Evolutionary conservation across 2,113 vertebrate species (phyloP).

Genomic region (Labeo rohita): DNA sequence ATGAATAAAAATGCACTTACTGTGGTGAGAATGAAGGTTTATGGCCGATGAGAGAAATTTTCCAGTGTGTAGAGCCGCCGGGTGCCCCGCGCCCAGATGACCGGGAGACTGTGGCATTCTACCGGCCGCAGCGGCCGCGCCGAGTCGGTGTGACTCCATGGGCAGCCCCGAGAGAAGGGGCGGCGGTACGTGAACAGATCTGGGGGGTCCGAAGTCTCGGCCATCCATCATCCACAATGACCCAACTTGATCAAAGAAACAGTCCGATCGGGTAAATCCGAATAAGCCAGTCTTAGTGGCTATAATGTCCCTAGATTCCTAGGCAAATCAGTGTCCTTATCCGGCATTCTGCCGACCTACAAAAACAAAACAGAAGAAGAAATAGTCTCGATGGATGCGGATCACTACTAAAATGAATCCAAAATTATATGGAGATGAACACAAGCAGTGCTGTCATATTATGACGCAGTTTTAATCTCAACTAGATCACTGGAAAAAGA

Average conservation of each 20-base stretch:
- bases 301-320: constrained; percentile 76
- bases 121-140: constrained; percentile 81
- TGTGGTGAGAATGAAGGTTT: constrained; percentile 89
- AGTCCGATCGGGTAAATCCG: constrained; percentile 70
- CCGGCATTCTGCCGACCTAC: constrained; percentile 79
- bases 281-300: constrained; percentile 70
- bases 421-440: background rate
- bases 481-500: constrained; percentile 33
- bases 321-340: constrained; percentile 71
- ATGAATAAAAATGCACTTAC: constrained; percentile 76
- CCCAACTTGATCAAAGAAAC: constrained; percentile 73
- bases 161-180: constrained; percentile 87
- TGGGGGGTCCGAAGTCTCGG: constrained; percentile 93
- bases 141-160: constrained; percentile 90
- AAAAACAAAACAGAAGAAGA: constrained; percentile 63
- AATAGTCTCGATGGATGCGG: constrained; percentile 45
- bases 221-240: constrained; percentile 91
- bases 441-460: constrained; percentile 59
- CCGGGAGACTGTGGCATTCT: constrained; percentile 85
- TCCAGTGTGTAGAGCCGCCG: constrained; percentile 85
- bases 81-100: constrained; percentile 83
- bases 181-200: constrained; percentile 90
- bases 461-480: constrained; percentile 77
- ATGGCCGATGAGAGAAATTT: constrained; percentile 90
- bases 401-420: constrained; percentile 2